phyloP scores from a whole-genome alignment of 2,113 vertebrate species.

The Ornithorhynchus anatinus region DNA sequence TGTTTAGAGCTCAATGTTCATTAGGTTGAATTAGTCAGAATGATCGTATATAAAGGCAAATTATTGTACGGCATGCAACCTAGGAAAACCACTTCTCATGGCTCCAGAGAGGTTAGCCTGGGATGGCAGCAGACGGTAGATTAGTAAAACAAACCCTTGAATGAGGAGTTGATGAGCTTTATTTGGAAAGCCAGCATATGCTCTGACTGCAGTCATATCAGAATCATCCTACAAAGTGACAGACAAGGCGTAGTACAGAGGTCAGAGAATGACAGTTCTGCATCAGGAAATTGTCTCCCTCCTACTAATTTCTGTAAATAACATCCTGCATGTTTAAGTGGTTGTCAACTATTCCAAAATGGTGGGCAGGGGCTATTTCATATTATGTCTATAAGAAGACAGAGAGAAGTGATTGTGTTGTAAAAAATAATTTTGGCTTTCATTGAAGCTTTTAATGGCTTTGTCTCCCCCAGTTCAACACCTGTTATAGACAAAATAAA shows the following conservation, averaged over 20 bases:
- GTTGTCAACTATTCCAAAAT: conserved; percentile 34
- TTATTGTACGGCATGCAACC: too few species aligned
- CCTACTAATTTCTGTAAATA: conserved; percentile 26
- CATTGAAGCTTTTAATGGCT: conserved; percentile 18
- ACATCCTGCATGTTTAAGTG: conserved; percentile 35
- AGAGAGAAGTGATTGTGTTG: background rate
- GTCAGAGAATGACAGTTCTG: conserved; percentile 39
- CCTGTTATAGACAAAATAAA: conserved; percentile 1
- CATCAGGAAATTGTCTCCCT: conserved; percentile 26
- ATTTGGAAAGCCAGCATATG: conserved; percentile 63
- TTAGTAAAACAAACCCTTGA: conserved; percentile 34
- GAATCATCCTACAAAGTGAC: conserved; percentile 46
- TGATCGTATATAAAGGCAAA: too few species aligned
- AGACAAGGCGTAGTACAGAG: conserved; percentile 31
- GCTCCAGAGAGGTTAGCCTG: conserved; percentile 25
- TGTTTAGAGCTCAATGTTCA: too few species aligned
- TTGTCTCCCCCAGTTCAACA: conserved; percentile 40
- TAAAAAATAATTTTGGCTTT: conserved; percentile 13
- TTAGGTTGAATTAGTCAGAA: too few species aligned
- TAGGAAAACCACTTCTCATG: conserved; percentile 14
- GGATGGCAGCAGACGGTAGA: conserved; percentile 9
- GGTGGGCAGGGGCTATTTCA: background rate
- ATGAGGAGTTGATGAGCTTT: conserved; percentile 58
- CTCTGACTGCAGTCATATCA: conserved; percentile 38
- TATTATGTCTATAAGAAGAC: conserved; percentile 23